Base-by-base conservation (phyloP, 1,140 invertebrate genomes). In the Aphidius gifuensis region DNA sequence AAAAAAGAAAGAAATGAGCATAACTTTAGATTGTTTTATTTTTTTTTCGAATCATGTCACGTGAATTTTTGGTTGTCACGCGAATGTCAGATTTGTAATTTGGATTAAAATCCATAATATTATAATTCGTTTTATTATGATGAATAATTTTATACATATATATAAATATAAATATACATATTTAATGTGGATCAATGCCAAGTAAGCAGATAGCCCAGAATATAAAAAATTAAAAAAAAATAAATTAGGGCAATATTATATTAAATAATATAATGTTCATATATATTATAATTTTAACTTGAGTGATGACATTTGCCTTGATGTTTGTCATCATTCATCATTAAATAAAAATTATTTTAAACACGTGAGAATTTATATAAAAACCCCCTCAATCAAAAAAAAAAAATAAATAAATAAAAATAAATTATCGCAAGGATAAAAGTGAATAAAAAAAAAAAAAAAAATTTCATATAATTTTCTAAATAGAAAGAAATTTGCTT, bases 31-130 rank as follows among this genome's bases (percentile, higher is more conserved):
- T 32, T 32, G 4, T 32, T 32, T 32, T 32, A 3, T 32, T 32
- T 32, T 32, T 32, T 32, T 32, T 32, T 32, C 4, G 4, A 32
- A 32, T n/a, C 47, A 49, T 49, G 11, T 38, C 46, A 58, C 57
- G 39, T 38, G 6, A 58, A 58, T 43, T 58, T 58, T 58, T 16
- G 47, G 47, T 11, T 32, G 38, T 58, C 57, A 58, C 57, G 57
- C 57, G n/a, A 58, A 57, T 57, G 43, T 57, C 43, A 44, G 38
- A 57, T 57, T 57, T 57, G 55, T 57, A 21, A 58, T 16, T 5
- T 9, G 16, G 5, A 49, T 39, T 9, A 40, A 58, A 47, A 23
- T 16, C 48, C 40, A 58, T 49, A 43, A 55, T 43, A 42, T 32
- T 6, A 55, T 55, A 5, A 9, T n/a, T 2, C 16, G 5, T 23